Evolutionary conservation across 2,888 invertebrate species (phyloP).

Genomic region (Drosophila kuntzei): DNA sequence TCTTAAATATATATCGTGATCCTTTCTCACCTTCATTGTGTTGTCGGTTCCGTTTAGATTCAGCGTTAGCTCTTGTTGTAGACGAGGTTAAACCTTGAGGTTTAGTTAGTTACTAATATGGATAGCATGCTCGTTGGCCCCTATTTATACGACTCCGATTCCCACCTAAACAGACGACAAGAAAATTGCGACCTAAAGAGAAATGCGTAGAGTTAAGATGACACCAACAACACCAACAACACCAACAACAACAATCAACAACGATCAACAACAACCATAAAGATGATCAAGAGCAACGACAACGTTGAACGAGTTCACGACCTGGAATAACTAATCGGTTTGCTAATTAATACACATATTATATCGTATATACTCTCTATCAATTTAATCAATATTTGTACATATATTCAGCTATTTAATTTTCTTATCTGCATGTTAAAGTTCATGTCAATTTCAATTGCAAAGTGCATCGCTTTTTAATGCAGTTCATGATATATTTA

Average conservation of each 20-base stretch:
- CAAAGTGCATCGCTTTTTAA: not conserved
- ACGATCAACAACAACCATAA: conserved; percentile 13
- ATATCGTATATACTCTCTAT: not conserved
- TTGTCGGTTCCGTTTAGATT: conserved; percentile 64
- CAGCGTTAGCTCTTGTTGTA: conserved; percentile 53
- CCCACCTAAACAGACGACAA: conserved; percentile 16
- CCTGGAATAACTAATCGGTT: conserved; percentile 22
- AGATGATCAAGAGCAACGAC: conserved; percentile 2
- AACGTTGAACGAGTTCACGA: conserved; percentile 41
- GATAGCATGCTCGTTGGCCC: conserved; percentile 32
- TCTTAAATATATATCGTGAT: no score
- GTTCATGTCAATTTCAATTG: not conserved
- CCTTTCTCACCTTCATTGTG: conserved; percentile 68
- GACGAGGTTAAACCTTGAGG: conserved; percentile 66
- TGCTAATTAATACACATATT: not conserved
- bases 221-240: conserved; percentile 22
- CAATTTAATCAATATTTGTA: not conserved
- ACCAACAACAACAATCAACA: conserved; percentile 21
- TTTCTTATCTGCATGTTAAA: not conserved
- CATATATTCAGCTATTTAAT: not conserved
- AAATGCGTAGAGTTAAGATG: conserved; percentile 32
- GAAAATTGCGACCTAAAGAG: conserved; percentile 38
- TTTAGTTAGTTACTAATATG: conserved; percentile 62
- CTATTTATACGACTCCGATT: conserved; percentile 66
- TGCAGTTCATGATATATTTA: no score